A percentile compares a stretch with the other conserved stretches of the same genome.
Conservation (phyloP, 2,888 invertebrate species). For the Stenodema calcarata region DNA sequence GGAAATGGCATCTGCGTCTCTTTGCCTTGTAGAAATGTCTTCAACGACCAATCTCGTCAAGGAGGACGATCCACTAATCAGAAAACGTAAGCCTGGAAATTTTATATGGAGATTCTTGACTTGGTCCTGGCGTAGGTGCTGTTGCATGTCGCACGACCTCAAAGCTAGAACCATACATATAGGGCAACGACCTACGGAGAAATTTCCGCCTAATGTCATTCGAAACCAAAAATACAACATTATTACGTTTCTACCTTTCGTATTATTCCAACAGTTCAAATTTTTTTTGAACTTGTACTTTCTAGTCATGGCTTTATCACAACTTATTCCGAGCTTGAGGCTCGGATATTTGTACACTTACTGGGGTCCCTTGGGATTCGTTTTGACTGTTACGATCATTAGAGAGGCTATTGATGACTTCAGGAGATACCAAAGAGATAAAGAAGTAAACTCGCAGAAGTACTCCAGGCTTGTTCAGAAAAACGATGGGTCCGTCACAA, state of each 20-base stretch:
- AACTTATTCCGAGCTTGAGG: constrained; percentile 95
- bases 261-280: constrained; percentile 97
- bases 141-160: constrained; percentile 74
- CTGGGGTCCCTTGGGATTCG: constrained; percentile 98
- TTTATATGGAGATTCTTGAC: constrained; percentile 67
- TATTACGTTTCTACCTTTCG: constrained; percentile 87
- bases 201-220: constrained; percentile 93
- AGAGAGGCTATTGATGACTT: constrained; percentile 97
- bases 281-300: constrained; percentile 99
- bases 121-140: constrained; percentile 74
- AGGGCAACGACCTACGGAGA: constrained; percentile 78
- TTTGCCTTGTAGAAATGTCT: constrained; percentile 59
- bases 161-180: constrained; percentile 78
- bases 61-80: constrained; percentile 75
- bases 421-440: constrained; percentile 88
- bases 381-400: constrained; percentile 92
- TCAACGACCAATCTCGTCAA: constrained; percentile 64
- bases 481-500: constrained; percentile 65
- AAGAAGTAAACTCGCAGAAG: constrained; percentile 93
- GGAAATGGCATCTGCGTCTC: constrained; percentile 57
- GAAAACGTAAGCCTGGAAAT: constrained; percentile 66
- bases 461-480: constrained; percentile 81
- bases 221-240: constrained; percentile 98
- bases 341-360: constrained; percentile 99
- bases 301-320: constrained; percentile 95